Evolutionary conservation across 2,797 vertebrate genomes (phyloP).

Genomic region (Enteromius paludinosus): DNA sequence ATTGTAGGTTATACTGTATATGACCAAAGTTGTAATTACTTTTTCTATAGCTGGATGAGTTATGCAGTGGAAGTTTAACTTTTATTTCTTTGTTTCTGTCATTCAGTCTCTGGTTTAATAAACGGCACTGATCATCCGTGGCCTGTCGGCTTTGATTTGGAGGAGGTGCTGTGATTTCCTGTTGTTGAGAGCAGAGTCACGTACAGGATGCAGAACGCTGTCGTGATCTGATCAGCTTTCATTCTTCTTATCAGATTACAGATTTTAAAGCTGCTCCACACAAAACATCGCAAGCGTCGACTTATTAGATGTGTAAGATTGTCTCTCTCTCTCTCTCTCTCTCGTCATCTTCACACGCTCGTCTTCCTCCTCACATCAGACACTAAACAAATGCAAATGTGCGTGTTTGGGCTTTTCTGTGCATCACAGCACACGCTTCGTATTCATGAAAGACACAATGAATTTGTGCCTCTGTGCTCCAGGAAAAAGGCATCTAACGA

Average conservation of each 20-base stretch:
- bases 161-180: constrained; percentile 38
- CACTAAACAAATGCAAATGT: constrained; percentile 58
- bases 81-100: neutral
- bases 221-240: constrained; percentile 40
- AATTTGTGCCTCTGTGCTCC: constrained; percentile 45
- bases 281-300: constrained; percentile 10
- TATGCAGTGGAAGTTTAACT: neutral
- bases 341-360: constrained; percentile 17
- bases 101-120: constrained; percentile 8
- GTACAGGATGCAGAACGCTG: constrained; percentile 30
- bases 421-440: constrained; percentile 49
- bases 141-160: constrained; percentile 3
- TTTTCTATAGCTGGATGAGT: neutral
- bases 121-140: neutral
- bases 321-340: constrained; percentile 22
- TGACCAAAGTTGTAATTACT: neutral
- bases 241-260: constrained; percentile 42
- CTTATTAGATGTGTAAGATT: constrained; percentile 34
- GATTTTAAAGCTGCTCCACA: constrained; percentile 35
- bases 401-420: constrained; percentile 29
- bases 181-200: constrained; percentile 16
- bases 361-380: constrained; percentile 40
- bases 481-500: constrained; percentile 23
- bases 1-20: neutral
- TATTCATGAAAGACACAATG: constrained; percentile 51